A percentile compares a stretch with the other conserved stretches of the same genome.
Conservation (phyloP, 2,888 invertebrate genomes). For the Cerceris ruficornis region DNA sequence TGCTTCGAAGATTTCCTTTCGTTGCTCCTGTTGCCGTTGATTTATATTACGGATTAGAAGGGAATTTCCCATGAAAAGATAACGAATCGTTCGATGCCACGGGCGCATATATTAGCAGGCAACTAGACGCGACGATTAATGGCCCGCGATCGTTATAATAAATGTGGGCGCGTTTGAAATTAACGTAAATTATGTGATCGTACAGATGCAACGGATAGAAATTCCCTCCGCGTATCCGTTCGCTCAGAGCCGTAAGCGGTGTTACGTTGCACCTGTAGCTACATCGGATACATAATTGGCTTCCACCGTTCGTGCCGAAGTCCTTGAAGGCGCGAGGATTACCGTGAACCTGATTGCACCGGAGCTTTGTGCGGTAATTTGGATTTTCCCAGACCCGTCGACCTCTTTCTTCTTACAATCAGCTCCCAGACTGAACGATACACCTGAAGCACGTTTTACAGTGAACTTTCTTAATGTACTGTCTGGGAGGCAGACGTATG, state of each 20-base stretch:
- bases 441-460: conserved; percentile 3
- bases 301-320: conserved; percentile 47
- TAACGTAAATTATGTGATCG: conserved; percentile 31
- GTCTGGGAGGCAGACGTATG: too few species aligned
- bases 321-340: conserved; percentile 58
- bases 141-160: conserved; percentile 31
- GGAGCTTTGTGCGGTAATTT: conserved; percentile 62
- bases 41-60: neutral
- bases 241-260: conserved; percentile 3
- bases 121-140: conserved; percentile 25
- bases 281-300: conserved; percentile 58
- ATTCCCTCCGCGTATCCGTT: conserved; percentile 13
- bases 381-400: conserved; percentile 43
- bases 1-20: too few species aligned
- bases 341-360: conserved; percentile 58
- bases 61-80: neutral
- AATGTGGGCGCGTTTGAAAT: conserved; percentile 22
- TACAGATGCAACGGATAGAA: neutral
- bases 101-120: neutral
- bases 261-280: conserved; percentile 18
- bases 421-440: neutral
- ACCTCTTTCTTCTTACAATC: neutral
- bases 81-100: neutral
- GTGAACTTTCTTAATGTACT: neutral
- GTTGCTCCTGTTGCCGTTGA: too few species aligned